Evolutionary conservation across 2,113 vertebrate genomes (phyloP).

Genomic region (Centrocercus urophasianus): DNA sequence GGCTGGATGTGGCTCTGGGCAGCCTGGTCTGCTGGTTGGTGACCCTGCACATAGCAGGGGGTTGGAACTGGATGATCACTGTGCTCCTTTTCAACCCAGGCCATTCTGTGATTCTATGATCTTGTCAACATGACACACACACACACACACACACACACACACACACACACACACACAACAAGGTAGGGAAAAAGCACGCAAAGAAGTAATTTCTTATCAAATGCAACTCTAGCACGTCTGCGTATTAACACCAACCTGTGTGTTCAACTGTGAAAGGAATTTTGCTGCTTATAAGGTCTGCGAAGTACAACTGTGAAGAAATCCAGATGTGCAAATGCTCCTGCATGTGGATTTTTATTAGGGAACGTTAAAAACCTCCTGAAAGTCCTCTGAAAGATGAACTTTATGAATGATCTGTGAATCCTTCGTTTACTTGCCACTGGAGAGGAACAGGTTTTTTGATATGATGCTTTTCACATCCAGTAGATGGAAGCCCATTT

Average conservation of each 20-base stretch:
- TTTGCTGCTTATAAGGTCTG: background rate
- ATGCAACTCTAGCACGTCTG: background rate
- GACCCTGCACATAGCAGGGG: no score
- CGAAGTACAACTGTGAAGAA: accelerated
- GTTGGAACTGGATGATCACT: no score
- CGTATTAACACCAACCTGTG: background rate
- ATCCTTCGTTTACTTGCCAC: accelerated
- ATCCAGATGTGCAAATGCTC: background rate
- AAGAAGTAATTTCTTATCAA: background rate
- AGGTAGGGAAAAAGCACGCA: accelerated
- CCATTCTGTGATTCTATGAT: no score
- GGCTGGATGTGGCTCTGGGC: no score
- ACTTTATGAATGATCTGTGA: accelerated
- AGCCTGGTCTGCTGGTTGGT: no score
- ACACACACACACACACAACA: background rate
- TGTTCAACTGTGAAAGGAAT: background rate
- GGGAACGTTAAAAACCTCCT: no score
- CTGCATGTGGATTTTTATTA: accelerated
- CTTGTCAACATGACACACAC: no score
- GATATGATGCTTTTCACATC: accelerated
- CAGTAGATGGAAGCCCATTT: background rate
- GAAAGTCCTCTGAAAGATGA: background rate
- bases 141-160: no score
- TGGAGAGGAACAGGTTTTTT: background rate
- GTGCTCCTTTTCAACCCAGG: no score